Evolutionary conservation across 1,140 invertebrate genomes (phyloP), one percentile per base, ranked within the genome.

Genomic region (Dufourea novaeangliae): DNA sequence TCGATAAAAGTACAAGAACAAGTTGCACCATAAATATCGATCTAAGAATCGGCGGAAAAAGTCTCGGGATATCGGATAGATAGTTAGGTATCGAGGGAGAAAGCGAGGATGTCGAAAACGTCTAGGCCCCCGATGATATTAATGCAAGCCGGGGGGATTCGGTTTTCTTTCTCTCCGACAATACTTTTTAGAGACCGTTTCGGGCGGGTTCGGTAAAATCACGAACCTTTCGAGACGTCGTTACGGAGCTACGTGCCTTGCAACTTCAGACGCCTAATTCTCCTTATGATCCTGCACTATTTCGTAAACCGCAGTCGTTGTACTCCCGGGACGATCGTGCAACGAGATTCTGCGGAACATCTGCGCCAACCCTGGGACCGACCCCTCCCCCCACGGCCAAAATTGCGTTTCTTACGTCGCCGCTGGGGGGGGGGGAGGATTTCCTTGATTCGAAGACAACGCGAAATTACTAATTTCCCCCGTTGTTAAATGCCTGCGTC

Each of bases 191-290:
- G 74, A 73, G 79, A 86, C 71, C 76, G 84, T 82, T 82, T 86
- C 79, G 63, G 73, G n/a, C n/a, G 50, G 64, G 63, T 74, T 73
- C 50, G 71, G 66, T 78, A 86, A 86, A 86, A 86, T 86, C 84
- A 86, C 84, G 84, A 83, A 86, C 84, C 78, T 86, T 86, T 86
- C 84, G 78, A 86, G 84, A 83, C 78, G 81, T 85, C 84, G 81
- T 86, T 86, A 86, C 74, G 78, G 46, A 83, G 81, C 76, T 86
- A 86, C 84, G 84, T 86, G 84, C 84, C 84, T 80, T 81, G 84
- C 84, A 78, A 86, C 83, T 86, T 85, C 80, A 86, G 84, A 82
- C 79, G 84, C 84, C 84, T 86, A 86, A 86, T 86, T 86, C 84
- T 86, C 84, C 83, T 86, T 86, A 86, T 83, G 80, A 86, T 86